Conservation (phyloP, 2,888 invertebrate genomes). For the Anarsia innoxiella region DNA sequence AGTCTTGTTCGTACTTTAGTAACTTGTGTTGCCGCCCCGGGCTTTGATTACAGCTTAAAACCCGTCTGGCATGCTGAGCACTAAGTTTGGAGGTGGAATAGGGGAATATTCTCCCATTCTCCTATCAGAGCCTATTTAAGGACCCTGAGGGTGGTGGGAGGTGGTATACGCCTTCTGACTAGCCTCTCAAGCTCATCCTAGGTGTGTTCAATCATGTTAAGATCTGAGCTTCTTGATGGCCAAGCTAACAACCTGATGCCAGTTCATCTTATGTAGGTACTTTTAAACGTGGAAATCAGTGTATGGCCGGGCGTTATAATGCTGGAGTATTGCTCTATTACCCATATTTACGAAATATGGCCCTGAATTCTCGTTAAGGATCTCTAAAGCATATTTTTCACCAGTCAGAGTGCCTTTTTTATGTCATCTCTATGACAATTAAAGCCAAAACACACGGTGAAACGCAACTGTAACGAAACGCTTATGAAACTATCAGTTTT, state of each 20-base stretch:
- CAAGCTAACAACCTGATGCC: slow-evolving; percentile 2
- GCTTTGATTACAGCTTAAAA: slow-evolving; percentile 1
- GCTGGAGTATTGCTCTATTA: slow-evolving; percentile 3
- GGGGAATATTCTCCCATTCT: slow-evolving; percentile 1
- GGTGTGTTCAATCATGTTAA: slow-evolving; percentile 1
- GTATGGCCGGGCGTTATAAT: slow-evolving; percentile 8
- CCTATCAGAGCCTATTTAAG: not conserved
- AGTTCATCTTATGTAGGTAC: not conserved
- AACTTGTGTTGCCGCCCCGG: slow-evolving; percentile 1
- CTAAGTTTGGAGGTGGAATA: not conserved
- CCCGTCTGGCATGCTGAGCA: slow-evolving; percentile 1
- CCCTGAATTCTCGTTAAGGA: slow-evolving; percentile 2
- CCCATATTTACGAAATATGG: slow-evolving; percentile 5
- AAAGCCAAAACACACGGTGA: too few species aligned
- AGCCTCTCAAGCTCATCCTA: slow-evolving; percentile 1
- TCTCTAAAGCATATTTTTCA: slow-evolving; percentile 1
- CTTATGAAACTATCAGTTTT: too few species aligned
- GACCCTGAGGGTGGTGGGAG: slow-evolving; percentile 1
- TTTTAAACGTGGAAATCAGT: not conserved
- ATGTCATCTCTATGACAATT: too few species aligned
- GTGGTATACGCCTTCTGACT: not conserved
- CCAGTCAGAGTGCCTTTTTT: not conserved
- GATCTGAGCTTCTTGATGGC: slow-evolving; percentile 1
- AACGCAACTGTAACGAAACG: too few species aligned
- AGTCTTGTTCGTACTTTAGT: not conserved